phyloP scores from a whole-genome alignment of 2,797 vertebrate genomes.

The Amblyraja radiata region DNA sequence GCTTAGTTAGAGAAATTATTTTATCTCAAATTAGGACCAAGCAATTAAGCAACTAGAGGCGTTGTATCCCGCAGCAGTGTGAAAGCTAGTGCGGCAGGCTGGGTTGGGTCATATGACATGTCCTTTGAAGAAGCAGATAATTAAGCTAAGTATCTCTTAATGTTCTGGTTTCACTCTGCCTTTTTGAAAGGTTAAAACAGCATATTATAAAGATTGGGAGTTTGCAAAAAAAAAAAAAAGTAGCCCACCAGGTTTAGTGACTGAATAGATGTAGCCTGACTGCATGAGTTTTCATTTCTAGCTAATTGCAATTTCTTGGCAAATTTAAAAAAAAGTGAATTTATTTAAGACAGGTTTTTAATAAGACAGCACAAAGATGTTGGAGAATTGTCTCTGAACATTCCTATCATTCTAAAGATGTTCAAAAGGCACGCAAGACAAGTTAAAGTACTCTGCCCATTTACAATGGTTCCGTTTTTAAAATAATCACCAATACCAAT shows the following conservation, averaged over 20 bases:
- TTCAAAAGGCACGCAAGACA: background rate
- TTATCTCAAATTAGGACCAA: conserved; percentile 76
- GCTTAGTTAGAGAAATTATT: conserved; percentile 73
- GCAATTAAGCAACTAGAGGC: conserved; percentile 51
- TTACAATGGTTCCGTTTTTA: background rate
- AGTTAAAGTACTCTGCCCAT: background rate
- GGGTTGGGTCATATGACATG: conserved; percentile 52
- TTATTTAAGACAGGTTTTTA: background rate
- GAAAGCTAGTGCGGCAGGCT: conserved; percentile 57
- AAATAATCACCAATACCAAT: background rate
- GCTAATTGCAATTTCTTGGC: conserved; percentile 6
- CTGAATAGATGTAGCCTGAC: conserved; percentile 1
- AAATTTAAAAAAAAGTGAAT: background rate
- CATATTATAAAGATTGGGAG: conserved; percentile 65
- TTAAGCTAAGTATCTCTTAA: conserved; percentile 72
- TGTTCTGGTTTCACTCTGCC: conserved; percentile 60
- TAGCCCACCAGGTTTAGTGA: conserved; percentile 37
- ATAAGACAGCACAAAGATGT: conserved; percentile 14
- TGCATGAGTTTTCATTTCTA: background rate
- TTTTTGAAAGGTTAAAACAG: conserved; percentile 77
- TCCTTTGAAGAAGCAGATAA: conserved; percentile 75
- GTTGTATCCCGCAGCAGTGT: conserved; percentile 50
- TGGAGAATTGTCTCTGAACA: background rate
- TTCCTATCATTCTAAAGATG: background rate
- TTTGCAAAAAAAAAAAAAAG: conserved; percentile 46